Conservation (phyloP, 2,888 invertebrate species). For the Agrotis puta region DNA sequence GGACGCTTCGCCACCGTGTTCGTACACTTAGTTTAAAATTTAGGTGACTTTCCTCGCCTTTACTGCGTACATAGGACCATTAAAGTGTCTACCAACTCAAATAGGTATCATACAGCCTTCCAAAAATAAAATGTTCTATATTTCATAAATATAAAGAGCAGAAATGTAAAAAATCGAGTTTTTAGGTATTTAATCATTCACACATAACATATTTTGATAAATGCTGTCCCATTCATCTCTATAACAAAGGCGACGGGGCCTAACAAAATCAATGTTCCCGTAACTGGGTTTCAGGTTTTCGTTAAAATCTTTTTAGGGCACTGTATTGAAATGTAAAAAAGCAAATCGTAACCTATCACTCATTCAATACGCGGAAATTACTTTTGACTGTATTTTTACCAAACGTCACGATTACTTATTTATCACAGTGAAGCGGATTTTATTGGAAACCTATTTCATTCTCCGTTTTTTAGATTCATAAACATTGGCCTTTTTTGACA, state of each 20-base stretch:
- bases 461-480: neutral
- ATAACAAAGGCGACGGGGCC: conserved; percentile 41
- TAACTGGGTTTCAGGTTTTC: conserved; percentile 14
- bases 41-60: no score
- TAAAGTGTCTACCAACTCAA: neutral
- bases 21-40: no score
- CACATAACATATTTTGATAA: conserved; percentile 45
- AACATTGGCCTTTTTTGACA: neutral
- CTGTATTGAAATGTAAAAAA: conserved; percentile 6
- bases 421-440: neutral
- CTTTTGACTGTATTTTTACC: neutral
- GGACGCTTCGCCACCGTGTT: no score
- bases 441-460: neutral
- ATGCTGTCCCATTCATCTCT: conserved; percentile 44
- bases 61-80: no score
- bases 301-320: conserved; percentile 19
- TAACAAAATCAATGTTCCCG: conserved; percentile 32
- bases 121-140: conserved; percentile 13
- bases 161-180: conserved; percentile 35
- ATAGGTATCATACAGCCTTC: neutral
- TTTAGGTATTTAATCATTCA: conserved; percentile 30
- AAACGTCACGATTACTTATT: neutral
- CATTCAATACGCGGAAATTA: conserved; percentile 10
- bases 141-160: conserved; percentile 12
- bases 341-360: conserved; percentile 6